Evolutionary conservation across 2,113 vertebrate genomes (phyloP).

Genomic region (Urocynchramus pylzowi): DNA sequence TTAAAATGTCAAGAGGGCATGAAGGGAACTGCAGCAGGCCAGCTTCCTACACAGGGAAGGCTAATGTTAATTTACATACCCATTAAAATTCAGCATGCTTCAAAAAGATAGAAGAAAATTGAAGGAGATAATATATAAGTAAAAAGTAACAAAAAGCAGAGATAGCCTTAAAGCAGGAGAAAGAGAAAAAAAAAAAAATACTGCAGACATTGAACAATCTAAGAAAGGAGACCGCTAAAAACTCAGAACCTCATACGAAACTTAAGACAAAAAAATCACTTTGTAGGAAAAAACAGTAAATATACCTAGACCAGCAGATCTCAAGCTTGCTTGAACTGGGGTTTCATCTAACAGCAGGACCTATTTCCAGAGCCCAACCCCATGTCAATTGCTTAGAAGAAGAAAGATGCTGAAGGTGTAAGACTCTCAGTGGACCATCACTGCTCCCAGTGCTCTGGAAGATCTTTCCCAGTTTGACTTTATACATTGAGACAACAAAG

Average conservation of each 20-base stretch:
- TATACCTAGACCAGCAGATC: not conserved
- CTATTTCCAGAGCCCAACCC: not conserved
- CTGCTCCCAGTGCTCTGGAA: not conserved
- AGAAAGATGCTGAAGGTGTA: not conserved
- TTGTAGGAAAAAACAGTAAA: not conserved
- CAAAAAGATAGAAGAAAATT: constrained; percentile 32
- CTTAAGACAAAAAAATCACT: not conserved
- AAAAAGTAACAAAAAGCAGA: constrained; percentile 4
- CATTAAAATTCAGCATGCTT: constrained; percentile 43
- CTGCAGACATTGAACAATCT: not conserved
- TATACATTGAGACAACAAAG: not conserved
- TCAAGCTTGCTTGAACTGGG: not conserved
- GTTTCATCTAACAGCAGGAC: not conserved
- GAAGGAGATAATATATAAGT: not conserved
- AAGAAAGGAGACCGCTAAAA: not conserved
- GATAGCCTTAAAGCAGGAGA: not conserved
- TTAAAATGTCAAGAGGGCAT: constrained; percentile 22
- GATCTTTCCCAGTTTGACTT: not conserved
- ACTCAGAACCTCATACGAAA: not conserved
- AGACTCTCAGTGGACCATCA: not conserved
- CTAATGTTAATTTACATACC: constrained; percentile 25
- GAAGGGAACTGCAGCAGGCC: not conserved
- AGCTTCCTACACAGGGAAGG: not conserved
- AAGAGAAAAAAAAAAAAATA: not conserved
- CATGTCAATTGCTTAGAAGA: not conserved